These are phyloP conservation scores for Glaucidium brasilianum DNA, from an alignment of 2,113 vertebrate genomes.

Conservation along the genomic window DNA sequence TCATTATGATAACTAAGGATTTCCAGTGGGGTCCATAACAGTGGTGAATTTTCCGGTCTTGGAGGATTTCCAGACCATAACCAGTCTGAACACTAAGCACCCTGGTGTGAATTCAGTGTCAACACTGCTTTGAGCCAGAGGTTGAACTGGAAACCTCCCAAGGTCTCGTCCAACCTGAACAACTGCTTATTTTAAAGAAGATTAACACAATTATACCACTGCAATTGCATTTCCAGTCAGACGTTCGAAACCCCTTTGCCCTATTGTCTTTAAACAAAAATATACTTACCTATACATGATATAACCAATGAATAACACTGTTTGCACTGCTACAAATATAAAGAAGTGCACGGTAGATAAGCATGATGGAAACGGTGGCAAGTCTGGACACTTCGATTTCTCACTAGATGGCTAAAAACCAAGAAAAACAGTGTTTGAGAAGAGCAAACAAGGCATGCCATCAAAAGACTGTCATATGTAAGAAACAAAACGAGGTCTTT, in stretches of 20 bases:
- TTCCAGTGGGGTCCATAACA: background rate
- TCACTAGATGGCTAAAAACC: conserved; percentile 81
- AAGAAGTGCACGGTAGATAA: conserved; percentile 88
- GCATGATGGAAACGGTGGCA: conserved; percentile 85
- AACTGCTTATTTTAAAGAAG: background rate
- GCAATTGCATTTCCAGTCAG: background rate
- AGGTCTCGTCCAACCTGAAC: background rate
- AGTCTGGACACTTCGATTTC: conserved; percentile 87
- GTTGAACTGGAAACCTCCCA: background rate
- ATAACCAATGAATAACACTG: conserved; percentile 89
- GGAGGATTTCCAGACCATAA: background rate
- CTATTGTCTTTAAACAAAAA: background rate
- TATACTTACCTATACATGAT: conserved; percentile 91
- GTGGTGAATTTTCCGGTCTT: background rate
- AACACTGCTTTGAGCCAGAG: background rate
- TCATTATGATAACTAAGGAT: background rate
- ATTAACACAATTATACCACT: background rate
- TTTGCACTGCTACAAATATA: conserved; percentile 86
- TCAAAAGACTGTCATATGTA: background rate
- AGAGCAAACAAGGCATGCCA: background rate
- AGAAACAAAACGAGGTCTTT: background rate
- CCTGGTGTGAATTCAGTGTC: background rate
- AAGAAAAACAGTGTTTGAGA: background rate
- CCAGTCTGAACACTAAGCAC: background rate
- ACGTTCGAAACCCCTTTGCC: background rate